phyloP scores from a whole-genome alignment of 2,797 vertebrate species.

The Acanthurus tractus region DNA sequence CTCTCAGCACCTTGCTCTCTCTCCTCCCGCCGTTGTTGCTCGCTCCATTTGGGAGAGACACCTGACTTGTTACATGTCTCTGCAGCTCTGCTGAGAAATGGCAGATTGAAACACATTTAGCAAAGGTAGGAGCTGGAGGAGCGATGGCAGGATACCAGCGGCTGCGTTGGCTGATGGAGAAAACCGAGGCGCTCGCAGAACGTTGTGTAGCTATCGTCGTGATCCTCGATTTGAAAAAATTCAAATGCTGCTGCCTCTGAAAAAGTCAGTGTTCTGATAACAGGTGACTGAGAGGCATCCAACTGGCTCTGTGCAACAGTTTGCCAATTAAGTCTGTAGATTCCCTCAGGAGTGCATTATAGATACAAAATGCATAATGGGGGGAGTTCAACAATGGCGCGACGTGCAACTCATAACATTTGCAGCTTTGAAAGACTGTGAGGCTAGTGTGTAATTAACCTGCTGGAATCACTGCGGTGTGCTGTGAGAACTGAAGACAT shows the following conservation, averaged over 20 bases:
- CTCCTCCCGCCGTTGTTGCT: slow-evolving; percentile 30
- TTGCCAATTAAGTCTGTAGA: slow-evolving; percentile 49
- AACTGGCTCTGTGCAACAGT: slow-evolving; percentile 48
- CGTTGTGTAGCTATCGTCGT: slow-evolving; percentile 20
- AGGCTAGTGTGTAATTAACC: slow-evolving; percentile 60
- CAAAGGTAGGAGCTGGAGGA: slow-evolving; percentile 43
- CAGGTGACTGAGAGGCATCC: slow-evolving; percentile 42
- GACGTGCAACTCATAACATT: slow-evolving; percentile 44
- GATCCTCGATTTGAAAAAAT: slow-evolving; percentile 38
- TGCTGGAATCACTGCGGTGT: slow-evolving; percentile 39
- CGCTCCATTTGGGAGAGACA: slow-evolving; percentile 49
- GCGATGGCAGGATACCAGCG: slow-evolving; percentile 47
- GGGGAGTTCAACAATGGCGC: slow-evolving; percentile 42
- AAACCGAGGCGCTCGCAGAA: slow-evolving; percentile 38
- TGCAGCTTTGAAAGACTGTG: slow-evolving; percentile 39
- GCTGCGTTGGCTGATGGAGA: slow-evolving; percentile 25
- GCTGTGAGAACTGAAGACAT: slow-evolving; percentile 41
- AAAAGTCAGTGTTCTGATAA: slow-evolving; percentile 35
- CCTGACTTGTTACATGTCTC: slow-evolving; percentile 57
- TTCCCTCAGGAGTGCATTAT: slow-evolving; percentile 43
- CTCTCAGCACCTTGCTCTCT: slow-evolving; percentile 40
- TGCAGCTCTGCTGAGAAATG: slow-evolving; percentile 55
- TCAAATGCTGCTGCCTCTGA: slow-evolving; percentile 27
- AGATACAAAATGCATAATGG: slow-evolving; percentile 41
- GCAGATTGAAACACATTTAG: slow-evolving; percentile 60